Base-by-base conservation (phyloP, 2,113 vertebrate genomes). In the Arenaria interpres region DNA sequence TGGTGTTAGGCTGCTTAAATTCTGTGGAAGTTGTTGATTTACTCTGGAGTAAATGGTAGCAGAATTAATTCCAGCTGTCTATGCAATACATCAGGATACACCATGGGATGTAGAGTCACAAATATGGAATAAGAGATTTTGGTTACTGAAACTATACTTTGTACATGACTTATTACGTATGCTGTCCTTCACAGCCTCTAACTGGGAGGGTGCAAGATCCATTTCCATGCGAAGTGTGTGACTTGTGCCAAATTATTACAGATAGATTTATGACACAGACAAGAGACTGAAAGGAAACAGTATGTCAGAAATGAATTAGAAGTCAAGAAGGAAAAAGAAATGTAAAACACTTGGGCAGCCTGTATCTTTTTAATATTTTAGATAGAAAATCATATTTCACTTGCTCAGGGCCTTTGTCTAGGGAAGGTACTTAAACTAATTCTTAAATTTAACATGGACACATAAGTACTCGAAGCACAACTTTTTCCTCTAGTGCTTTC, bases 301-400 rank as follows among this genome's bases (percentile, higher is more conserved):
- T 85, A 68, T 96, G 95, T 97, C 96, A 98, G 95, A 96, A 97
- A 92, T 93, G 92, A 96, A 94, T 90, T 88, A 93, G 68, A 77
- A 85, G 53, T 78, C 74, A 92, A 87, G 77, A 91, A 95, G 75
- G 92, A 94, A 96, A 95, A 94, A 85, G 71, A 96, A 97, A 96
- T 93, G 63, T 94, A 93, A 80, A 87, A 88, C 90, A 81, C 84
- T 85, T 94, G 87, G 66, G 28, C 74, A 96, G 92, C 77, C 94
- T 94, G 94, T 97, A 90, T 95, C 76, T 94, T 96, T 94, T 96
- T 10, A 95, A 96, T 96, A 96, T 95, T 97, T 96, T 75, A 96
- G 90, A 62, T 87, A 91, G 73, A 84, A 91, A 95, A 97, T 90
- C 95, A 96, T 97, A 97, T 97, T 97, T 97, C 94, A 96, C 41